Evolutionary conservation across 1,140 invertebrate species (phyloP), one percentile per base, ranked within the genome.

Genomic region (Adoxophyes honmai): DNA sequence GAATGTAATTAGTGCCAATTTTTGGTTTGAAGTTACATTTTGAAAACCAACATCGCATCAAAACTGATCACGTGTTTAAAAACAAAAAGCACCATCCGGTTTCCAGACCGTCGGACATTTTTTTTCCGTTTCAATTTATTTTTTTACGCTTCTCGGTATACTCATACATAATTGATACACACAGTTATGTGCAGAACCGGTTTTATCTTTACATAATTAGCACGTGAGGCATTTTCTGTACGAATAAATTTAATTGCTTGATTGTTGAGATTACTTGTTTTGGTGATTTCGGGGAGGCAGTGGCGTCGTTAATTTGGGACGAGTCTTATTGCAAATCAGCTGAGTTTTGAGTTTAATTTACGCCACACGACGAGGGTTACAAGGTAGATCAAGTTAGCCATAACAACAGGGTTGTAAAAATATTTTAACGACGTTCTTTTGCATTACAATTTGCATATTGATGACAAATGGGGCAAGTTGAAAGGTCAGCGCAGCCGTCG

Each of bases 21-120:
- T 2, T 3, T 6, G 21, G 6, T 3, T 28, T 3, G 6, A 28
- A 6, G 21, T 6, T 3, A 28, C 21, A 28, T 3, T 28, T 28
- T 28, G 21, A 28, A 28, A 6, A 28, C 6, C 6, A 3, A 6
- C 21, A 28, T 28, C 21, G 21, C 21, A 28, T 28, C 21, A 2
- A 6, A 28, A 28, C 21, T 28, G 6, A 28, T 28, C 21, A 3
- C 21, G 21, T 48, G 42, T n/a, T 21, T 4, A 48, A 48, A 48
- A 48, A 48, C 42, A 13, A 48, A 42, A 48, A 48, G 7, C 15
- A 21, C 16, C 15, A 48, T 33, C 42, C 42, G 42, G 42, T 48
- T 10, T 15, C 14, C 18, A 9, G 39, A 42, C 18, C 13, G 42
- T 21, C 0, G 42, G 21, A 21, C 42, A 28, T 1, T 21, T 21